phyloP scores from a whole-genome alignment of 35 echinoderm and acorn worm species.

The Diadema setosum region DNA sequence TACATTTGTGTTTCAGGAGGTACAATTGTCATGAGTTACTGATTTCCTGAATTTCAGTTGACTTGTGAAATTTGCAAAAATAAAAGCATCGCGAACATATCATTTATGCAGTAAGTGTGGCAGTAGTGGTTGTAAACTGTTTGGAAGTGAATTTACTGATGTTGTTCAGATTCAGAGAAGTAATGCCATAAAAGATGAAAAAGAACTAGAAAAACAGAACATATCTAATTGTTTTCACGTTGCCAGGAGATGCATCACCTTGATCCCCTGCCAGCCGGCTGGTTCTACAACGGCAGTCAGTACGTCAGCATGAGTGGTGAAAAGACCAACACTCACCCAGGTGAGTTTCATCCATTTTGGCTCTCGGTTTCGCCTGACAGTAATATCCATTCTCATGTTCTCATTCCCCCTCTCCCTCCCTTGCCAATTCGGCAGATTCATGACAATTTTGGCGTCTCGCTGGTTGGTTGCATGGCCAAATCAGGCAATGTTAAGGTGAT shows the following conservation, averaged over 20 bases:
- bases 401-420: too few relatives aligned
- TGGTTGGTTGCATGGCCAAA: too few relatives aligned
- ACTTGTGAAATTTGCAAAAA: too few relatives aligned
- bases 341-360: too few relatives aligned
- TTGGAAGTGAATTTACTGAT: not conserved
- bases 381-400: too few relatives aligned
- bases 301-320: slow-evolving; percentile 90
- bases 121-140: not conserved
- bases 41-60: not conserved
- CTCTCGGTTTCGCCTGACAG: too few relatives aligned
- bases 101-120: not conserved
- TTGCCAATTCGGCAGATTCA: too few relatives aligned
- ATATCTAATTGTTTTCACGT: not conserved
- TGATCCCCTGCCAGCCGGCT: slow-evolving; percentile 83
- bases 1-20: too few relatives aligned
- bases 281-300: slow-evolving; percentile 97
- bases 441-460: too few relatives aligned
- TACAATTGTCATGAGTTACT: not conserved
- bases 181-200: not conserved
- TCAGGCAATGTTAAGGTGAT: too few relatives aligned
- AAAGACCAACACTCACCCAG: slow-evolving; percentile 62
- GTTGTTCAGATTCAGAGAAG: not conserved
- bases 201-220: not conserved
- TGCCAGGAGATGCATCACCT: slow-evolving; percentile 76
- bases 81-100: too few relatives aligned